These are phyloP conservation scores for Pristionchus maxplancki DNA, from an alignment of 2,888 invertebrate species.

Conservation along the genomic window DNA sequence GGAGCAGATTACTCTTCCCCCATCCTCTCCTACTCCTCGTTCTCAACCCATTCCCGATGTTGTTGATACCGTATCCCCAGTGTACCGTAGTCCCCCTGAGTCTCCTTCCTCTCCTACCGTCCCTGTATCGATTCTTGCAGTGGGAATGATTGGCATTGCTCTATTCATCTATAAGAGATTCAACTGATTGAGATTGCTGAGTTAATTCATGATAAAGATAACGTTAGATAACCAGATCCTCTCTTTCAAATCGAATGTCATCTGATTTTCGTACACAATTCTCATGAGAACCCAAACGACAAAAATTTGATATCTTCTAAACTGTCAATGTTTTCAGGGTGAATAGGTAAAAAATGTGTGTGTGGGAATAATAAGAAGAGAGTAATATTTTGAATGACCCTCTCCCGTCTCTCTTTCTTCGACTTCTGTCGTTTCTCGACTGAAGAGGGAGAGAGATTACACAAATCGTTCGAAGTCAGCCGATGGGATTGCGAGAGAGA, in stretches of 20 bases:
- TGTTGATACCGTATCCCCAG: not conserved
- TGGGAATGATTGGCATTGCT: not conserved
- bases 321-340: not conserved
- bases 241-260: too few relatives aligned
- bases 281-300: too few relatives aligned
- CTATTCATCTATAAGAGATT: not conserved
- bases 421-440: conserved; percentile 39
- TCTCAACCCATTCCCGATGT: not conserved
- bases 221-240: not conserved
- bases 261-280: too few relatives aligned
- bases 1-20: not conserved
- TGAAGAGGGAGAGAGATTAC: conserved; percentile 13
- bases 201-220: conserved; percentile 20
- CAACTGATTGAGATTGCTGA: not conserved
- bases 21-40: conserved; percentile 26
- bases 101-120: not conserved
- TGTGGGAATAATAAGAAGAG: too few relatives aligned
- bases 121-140: not conserved
- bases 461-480: conserved; percentile 38
- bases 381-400: conserved; percentile 8
- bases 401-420: not conserved
- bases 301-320: too few relatives aligned
- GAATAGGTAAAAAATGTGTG: too few relatives aligned
- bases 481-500: conserved; percentile 22
- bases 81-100: not conserved